Base-by-base conservation (phyloP, 2,797 vertebrate genomes). In the Dipus sagitta region DNA sequence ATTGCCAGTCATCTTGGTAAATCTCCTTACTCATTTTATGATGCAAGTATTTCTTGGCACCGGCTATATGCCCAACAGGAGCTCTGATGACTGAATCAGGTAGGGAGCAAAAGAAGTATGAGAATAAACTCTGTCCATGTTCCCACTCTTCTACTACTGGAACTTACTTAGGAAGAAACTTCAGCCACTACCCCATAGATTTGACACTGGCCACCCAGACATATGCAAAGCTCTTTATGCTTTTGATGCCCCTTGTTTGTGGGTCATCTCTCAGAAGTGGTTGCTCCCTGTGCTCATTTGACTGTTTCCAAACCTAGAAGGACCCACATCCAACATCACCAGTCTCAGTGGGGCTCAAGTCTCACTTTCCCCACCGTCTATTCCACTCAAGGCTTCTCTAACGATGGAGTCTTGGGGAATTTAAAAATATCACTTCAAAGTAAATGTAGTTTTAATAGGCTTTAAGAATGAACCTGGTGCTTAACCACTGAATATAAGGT, bases 81-180 rank as follows among this genome's bases (percentile, higher is more conserved):
- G 60, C 75, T 75, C 74, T 93, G 47, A 77, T 42, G 85, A 88
- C 24, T 42, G 64, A 88, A 47, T 26, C 34, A 38, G 34, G 21
- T 15, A 81, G 34, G 6, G 32, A 81, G 17, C 67, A 38, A 92
- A 75, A 67, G 75, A 92, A 84, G 80, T 34, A 80, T 12, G 74
- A 74, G 87, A 82, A 54, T 54, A 87, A 72, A 78, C 52, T 62
- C 67, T 47, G 4, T 60, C 74, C 65, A 74, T 42, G 3, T 79
- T 84, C 58, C 21, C 47, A 54, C 58, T 34, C 10, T 34, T 62
- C 52, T n/a, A 30, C 47, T 72, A 74, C 58, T 52, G 68, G 67
- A 95, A 90, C 86, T 93, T 85, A 85, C 60, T 23, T 80, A 72
- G 24, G 71, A 79, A 92, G 70, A 95, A 95, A 72, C n/a, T 92